Conservation (phyloP, 2,797 vertebrate genomes). For the Astyanax mexicanus region DNA sequence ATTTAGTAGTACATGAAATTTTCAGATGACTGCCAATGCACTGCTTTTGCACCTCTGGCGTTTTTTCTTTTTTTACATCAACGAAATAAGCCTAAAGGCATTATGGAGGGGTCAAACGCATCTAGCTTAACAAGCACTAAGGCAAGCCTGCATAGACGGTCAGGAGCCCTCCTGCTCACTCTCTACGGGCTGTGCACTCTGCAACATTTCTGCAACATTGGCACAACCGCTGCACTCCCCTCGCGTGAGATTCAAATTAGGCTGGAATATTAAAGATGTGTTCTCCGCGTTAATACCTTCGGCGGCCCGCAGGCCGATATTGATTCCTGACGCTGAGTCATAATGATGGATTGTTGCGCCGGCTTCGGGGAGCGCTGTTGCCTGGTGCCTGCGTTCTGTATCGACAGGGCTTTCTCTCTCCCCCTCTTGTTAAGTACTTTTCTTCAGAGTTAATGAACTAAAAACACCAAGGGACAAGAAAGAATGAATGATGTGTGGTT, state of each 20-base stretch:
- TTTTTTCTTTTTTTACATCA: neutral
- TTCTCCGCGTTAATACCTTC: slow-evolving; percentile 54
- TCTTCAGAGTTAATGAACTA: slow-evolving; percentile 79
- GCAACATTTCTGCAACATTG: slow-evolving; percentile 2
- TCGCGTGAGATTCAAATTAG: slow-evolving; percentile 18
- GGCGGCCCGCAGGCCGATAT: slow-evolving; percentile 71
- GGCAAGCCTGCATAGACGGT: neutral
- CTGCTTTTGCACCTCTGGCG: neutral
- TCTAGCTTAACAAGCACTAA: neutral
- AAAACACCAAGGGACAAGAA: slow-evolving; percentile 65
- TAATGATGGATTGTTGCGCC: slow-evolving; percentile 79
- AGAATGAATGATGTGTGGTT: slow-evolving; percentile 66
- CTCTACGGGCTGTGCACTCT: too few species aligned
- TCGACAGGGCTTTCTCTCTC: slow-evolving; percentile 71
- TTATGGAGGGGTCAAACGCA: neutral
- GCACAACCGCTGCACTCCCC: neutral
- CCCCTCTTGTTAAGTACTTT: slow-evolving; percentile 77
- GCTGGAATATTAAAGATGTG: slow-evolving; percentile 47
- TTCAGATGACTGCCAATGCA: neutral
- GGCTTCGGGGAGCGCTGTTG: slow-evolving; percentile 62
- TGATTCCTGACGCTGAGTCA: slow-evolving; percentile 75
- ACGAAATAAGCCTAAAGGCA: neutral
- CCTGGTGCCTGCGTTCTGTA: slow-evolving; percentile 56
- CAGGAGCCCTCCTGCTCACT: neutral
- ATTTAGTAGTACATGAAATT: neutral